These are phyloP conservation scores for Gymnocypris eckloni DNA, from an alignment of 2,797 vertebrate species.

Conservation along the genomic window DNA sequence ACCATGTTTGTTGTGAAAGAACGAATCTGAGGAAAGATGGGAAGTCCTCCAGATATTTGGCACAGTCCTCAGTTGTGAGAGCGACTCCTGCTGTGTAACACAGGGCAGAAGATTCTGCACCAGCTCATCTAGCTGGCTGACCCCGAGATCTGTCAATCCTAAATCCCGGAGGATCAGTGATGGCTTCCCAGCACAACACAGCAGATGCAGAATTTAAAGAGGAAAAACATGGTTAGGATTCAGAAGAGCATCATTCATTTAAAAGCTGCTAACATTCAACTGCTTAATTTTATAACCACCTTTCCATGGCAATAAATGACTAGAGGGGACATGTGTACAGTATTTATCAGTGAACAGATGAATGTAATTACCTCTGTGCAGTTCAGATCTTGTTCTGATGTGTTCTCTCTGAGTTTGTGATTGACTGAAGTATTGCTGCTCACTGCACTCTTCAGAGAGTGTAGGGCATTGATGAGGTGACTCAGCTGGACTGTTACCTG, in stretches of 20 bases:
- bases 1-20: constrained; percentile 97
- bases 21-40: constrained; percentile 88
- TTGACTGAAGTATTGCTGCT: constrained; percentile 73
- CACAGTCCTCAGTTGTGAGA: constrained; percentile 19
- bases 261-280: constrained; percentile 3
- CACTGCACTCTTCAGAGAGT: constrained; percentile 86
- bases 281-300: not conserved
- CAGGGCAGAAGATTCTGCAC: constrained; percentile 81
- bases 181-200: constrained; percentile 74
- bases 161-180: constrained; percentile 85
- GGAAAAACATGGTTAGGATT: not conserved
- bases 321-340: not conserved
- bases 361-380: constrained; percentile 81
- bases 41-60: constrained; percentile 84
- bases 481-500: constrained; percentile 96
- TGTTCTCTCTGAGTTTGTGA: constrained; percentile 76
- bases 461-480: constrained; percentile 94
- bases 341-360: not conserved
- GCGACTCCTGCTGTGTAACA: constrained; percentile 69
- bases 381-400: constrained; percentile 78
- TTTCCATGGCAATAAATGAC: not conserved
- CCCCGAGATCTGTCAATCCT: constrained; percentile 88
- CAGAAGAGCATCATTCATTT: not conserved
- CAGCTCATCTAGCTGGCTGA: constrained; percentile 83
- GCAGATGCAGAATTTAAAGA: not conserved